Base-by-base conservation (phyloP, 2,888 invertebrate genomes). In the Nasonovia ribisnigri region DNA sequence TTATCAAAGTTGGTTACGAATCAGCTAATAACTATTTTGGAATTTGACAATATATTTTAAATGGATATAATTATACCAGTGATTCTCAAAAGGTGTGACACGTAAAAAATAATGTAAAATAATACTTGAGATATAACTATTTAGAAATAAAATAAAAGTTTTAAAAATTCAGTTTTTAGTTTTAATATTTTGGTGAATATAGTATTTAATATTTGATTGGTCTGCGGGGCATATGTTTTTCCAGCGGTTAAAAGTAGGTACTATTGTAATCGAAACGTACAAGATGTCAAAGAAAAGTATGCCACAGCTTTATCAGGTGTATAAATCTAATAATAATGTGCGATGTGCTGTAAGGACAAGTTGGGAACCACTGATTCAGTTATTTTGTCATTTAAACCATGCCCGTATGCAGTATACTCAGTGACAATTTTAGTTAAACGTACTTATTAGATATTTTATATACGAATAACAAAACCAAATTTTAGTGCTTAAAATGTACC, bases 381-480 rank as follows among this genome's bases (percentile, higher is more conserved):
- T 20, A 77, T 77, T 36, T 77, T 36, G 8, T 36, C 36, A 77
- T 77, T 36, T 77, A 77, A 8, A 77, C 36, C 36, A 77, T 20
- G n/a, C 10, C 20, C 0, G 54, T 77, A 36, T 36, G 36, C 36
- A 20, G 36, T 36, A 20, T 36, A 20, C 2, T 10, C 8, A 20
- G 20, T 77, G 20, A 77, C 36, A 77, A 36, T 36, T 77, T 77
- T 6, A 77, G 77, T 77, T 77, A 77, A 77, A 77, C 77, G 77
- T 77, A 77, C 88, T 51, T 51, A 51, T 36, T 51, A 88, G 24
- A 51, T 88, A 48, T 51, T 88, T 51, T 88, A 88, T 36, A 51
- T 88, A 88, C 88, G 88, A 88, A 36, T 88, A 88, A 88, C 51
- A 88, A 51, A 88, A 87, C 48, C 20, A n/a, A 8, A 48, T 86